Evolutionary conservation across 2,797 vertebrate species (phyloP).

Genomic region (Aphelocoma californica): DNA sequence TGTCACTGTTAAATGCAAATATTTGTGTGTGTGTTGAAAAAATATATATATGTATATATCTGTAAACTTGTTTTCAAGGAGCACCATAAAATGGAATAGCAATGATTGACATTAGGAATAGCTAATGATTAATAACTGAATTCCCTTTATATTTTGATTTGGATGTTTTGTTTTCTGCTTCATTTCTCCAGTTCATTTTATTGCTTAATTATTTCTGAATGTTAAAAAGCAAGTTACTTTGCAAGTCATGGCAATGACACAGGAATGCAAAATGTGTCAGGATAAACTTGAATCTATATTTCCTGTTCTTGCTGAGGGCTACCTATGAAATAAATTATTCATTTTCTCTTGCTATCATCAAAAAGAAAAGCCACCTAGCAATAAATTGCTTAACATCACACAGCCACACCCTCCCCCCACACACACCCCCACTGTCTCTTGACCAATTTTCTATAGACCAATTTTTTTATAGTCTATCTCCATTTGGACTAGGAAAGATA

Average conservation of each 20-base stretch:
- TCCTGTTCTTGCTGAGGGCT: neutral
- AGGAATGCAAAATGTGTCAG: neutral
- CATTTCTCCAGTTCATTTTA: neutral
- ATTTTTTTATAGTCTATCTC: neutral
- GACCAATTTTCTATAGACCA: neutral
- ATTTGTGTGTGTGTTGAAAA: neutral
- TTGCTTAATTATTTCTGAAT: neutral
- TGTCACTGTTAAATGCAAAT: neutral
- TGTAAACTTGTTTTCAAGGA: neutral
- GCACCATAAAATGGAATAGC: neutral
- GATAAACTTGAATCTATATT: neutral
- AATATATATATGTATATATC: neutral
- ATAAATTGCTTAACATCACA: neutral
- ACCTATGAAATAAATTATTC: neutral
- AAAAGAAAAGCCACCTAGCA: neutral
- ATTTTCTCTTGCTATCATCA: neutral
- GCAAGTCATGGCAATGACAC: neutral
- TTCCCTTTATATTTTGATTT: neutral
- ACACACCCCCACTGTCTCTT: fast-evolving
- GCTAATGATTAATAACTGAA: neutral
- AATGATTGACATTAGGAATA: neutral
- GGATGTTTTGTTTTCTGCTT: neutral
- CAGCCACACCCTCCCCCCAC: too few relatives aligned
- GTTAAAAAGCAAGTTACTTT: neutral
- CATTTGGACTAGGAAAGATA: neutral